A percentile compares a stretch with the other conserved stretches of the same genome.
Conservation (phyloP, 2,888 invertebrate genomes). For the Capitulum mitella region DNA sequence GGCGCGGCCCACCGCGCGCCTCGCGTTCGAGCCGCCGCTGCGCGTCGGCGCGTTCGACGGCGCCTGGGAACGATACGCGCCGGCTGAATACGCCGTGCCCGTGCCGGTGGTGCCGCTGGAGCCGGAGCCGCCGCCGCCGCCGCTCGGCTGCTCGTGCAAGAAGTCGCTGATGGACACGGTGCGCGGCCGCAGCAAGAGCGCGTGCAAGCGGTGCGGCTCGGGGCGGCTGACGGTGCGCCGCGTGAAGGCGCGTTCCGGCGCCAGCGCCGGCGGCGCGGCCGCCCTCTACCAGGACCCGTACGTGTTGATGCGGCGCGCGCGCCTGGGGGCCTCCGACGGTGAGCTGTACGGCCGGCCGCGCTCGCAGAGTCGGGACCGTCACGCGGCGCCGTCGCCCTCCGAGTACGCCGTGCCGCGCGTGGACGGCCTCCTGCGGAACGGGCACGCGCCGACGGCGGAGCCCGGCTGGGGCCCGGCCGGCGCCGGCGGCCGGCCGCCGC, state of each 20-base stretch:
- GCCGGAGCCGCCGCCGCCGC: not conserved
- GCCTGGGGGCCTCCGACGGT: constrained; percentile 45
- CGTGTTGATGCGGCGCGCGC: constrained; percentile 70
- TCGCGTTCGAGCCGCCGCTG: not conserved
- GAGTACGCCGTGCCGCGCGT: constrained; percentile 2
- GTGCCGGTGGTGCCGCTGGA: not conserved
- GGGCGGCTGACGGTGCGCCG: not conserved
- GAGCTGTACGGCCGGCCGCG: constrained; percentile 1
- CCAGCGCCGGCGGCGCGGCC: constrained; percentile 44
- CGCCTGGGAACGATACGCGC: constrained; percentile 5
- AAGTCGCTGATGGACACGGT: constrained; percentile 19
- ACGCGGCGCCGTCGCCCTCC: not conserved
- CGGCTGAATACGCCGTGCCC: constrained; percentile 14
- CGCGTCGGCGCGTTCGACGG: not conserved
- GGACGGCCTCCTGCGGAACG: not conserved
- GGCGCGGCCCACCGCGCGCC: not conserved
- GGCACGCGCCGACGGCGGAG: not conserved
- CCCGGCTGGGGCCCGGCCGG: not conserved
- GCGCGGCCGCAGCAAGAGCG: not conserved
- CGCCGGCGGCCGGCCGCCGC: not conserved
- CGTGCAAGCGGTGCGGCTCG: not conserved
- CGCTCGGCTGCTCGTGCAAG: not conserved
- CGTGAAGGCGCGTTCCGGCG: constrained; percentile 1
- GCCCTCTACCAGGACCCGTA: constrained; percentile 60
- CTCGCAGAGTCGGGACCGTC: not conserved